Evolutionary conservation across 2,113 vertebrate species (phyloP).

Genomic region (Barbus barbus): DNA sequence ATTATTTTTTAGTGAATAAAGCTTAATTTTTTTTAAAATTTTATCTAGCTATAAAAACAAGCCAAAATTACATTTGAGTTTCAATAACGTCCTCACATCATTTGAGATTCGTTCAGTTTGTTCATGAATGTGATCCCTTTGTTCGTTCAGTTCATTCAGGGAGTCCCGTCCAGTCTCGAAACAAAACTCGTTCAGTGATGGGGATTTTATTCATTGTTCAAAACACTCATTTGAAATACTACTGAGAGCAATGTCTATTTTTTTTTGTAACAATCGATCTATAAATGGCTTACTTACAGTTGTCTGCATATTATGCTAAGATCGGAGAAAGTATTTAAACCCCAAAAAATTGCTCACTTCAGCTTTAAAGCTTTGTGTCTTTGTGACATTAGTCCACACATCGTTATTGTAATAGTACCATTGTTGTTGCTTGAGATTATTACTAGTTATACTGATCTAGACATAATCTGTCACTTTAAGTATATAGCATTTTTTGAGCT

Average conservation of each 20-base stretch:
- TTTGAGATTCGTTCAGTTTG: too few relatives aligned
- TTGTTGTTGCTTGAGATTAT: constrained; percentile 10
- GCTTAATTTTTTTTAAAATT: too few relatives aligned
- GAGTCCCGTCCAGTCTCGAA: not conserved
- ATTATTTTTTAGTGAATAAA: not conserved
- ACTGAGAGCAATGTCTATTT: not conserved
- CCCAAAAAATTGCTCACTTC: not conserved
- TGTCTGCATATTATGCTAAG: not conserved
- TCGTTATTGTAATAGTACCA: not conserved
- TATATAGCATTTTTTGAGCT: not conserved
- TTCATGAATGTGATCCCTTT: too few relatives aligned
- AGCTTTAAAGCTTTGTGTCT: constrained; percentile 37
- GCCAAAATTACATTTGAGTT: not conserved
- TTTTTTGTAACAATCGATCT: not conserved
- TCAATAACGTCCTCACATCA: too few relatives aligned
- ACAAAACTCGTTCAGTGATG: not conserved
- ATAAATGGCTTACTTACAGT: not conserved
- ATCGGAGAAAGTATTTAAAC: not conserved
- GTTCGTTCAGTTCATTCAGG: not conserved
- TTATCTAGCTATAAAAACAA: too few relatives aligned
- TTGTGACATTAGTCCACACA: not conserved
- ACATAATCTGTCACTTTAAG: constrained; percentile 32
- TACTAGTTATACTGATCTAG: constrained; percentile 34
- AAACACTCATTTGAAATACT: not conserved
- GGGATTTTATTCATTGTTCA: not conserved